Evolutionary conservation across 2,797 vertebrate genomes (phyloP), one percentile per base, ranked within the genome.

Genomic region (Phrynocephalus forsythii): DNA sequence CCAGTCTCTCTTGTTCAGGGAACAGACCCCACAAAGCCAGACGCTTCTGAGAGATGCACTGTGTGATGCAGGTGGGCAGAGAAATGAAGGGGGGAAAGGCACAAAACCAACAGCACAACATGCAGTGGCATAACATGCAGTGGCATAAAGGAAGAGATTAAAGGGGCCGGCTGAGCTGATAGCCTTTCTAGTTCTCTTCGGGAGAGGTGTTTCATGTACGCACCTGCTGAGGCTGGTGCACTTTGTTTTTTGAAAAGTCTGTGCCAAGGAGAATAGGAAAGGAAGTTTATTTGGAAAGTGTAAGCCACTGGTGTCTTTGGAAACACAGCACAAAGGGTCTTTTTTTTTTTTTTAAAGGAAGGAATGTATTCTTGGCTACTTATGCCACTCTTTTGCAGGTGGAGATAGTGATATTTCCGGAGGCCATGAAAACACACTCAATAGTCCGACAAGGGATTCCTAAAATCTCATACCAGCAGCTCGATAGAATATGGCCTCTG

Each of bases 161-260:
- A 92, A 95, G 91, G 80, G 13, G 89, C 88, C 92, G 28, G 50
- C 90, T 88, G 79, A 48, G 87, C 71, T 67, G 13, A 38, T 86
- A 66, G 86, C 87, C 87, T 84, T 81, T 86, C 83, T 92, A 89
- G 90, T 80, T 85, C 82, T 93, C 91, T 63, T 81, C 90, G 88
- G 87, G 93, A 93, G 90, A 83, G 89, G 84, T 75, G 82, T 92
- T 94, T 92, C 77, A 78, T 82, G 84, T 89, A 90, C 72, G 67
- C 85, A 56, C 92, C 92, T 89, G 89, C 94, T 94, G 93, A 44
- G 82, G 83, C 91, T 92, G 89, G 89, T 76, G 68, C 86, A 90
- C 83, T 60, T 90, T 84, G 90, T 48, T 66, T 20, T 69, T 88
- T 66, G 75, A 10, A 33, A 44, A 85, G 10, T 50, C 85, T 67